Evolutionary conservation across 2,797 vertebrate genomes (phyloP), one percentile per base, ranked within the genome.

Genomic region (Sebastes hopkinsi): DNA sequence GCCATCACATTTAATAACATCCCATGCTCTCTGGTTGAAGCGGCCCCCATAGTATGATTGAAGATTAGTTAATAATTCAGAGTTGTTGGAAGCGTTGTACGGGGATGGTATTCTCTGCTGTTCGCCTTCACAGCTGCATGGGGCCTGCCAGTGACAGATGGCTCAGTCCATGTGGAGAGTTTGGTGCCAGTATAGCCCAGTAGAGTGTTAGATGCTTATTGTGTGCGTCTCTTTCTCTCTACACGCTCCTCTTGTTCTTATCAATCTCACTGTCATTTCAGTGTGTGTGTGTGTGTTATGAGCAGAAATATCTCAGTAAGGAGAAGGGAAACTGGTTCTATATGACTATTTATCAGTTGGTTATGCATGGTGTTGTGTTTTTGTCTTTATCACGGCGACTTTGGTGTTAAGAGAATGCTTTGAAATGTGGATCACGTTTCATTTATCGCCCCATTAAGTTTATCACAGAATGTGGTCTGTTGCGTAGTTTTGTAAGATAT

Each of bases 41-140:
- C 75, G 8, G 79, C 76, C 75, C 82, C 88, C 61, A 52, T 62
- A 36, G 83, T 77, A 73, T 69, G 77, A 90, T 72, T 82, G 80
- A 90, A 87, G 69, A 77, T 75, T 77, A 80, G 83, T 95, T 89
- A 95, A 95, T 94, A 90, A 95, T 95, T 95, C 90, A 95, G 87
- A 79, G 85, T 86, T 83, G 81, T 89, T 88, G 82, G 92, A 92
- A 81, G 82, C 71, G 72, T 42, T 71, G 60, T 73, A 64, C 77
- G 59, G 80, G 73, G 70, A 79, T 66, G 84, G 78, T 67, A 67
- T 72, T 89, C 78, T 92, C 72, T 87, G 88, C 83, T 85, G 80
- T 56, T 78, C 34, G 65, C 80, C 82, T 89, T 92, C 92, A 92
- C 94, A 94, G 93, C 94, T 94, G 95, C 92, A 93, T 81, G 86